Evolutionary conservation across 2,888 invertebrate species (phyloP), one percentile per base, ranked within the genome.

Genomic region (Leptogaster cylindrica): DNA sequence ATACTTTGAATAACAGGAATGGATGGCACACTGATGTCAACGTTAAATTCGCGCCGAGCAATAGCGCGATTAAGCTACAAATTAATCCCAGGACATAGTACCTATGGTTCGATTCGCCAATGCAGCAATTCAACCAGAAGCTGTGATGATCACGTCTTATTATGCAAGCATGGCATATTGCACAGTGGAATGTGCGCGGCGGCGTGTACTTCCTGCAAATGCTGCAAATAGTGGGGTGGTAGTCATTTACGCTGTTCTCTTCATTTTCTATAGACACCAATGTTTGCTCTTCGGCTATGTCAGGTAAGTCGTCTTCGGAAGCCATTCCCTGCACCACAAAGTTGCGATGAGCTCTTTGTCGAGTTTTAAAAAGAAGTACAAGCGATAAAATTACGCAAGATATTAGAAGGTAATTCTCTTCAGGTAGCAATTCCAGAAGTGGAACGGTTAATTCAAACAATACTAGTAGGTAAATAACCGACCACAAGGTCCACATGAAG

Each of bases 11-110:
- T 7, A 79, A 71, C 51, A 79, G 67, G 74, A 87, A 87, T 0
- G 93, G 93, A 79, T 92, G 92, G 76, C 95, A 93, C 0, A 95
- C 87, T n/a, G 93, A 90, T 0, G 93, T 94, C 72, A 95, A 81
- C 1, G 92, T 90, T 58, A 95, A 82, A 80, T 93, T 91, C 3
- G 90, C 87, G 46, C 92, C 92, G 78, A 91, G 88, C 41, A 89
- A 74, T 63, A 93, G 81, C 23, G 90, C 87, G 12, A 84, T 82
- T 64, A 89, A 82, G 3, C 88, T 88, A 74, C 87, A 86, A 51
- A 87, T 74, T 68, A 92, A 83, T 16, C 90, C 88, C 58, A 84
- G 78, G 52, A 93, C 76, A 77, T 91, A 95, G 79, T 88, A 89
- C 58, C 85, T 83, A 73, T 91, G 88, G 78, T 95, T 95, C 68